Evolutionary conservation across 2,888 invertebrate species (phyloP).

Genomic region (Drosophila paranaensis): DNA sequence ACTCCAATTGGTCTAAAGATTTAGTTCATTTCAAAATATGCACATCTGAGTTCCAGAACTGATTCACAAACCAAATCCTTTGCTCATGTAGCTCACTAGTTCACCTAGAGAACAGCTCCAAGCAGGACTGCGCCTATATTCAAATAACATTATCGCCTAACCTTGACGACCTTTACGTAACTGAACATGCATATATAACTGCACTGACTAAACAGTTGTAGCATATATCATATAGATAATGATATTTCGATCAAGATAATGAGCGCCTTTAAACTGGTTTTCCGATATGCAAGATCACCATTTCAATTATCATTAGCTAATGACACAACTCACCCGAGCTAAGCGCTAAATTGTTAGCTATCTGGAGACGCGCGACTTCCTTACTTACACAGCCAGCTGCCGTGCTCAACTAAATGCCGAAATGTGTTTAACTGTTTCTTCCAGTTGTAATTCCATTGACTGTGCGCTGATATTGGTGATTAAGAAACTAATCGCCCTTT

Average conservation of each 20-base stretch:
- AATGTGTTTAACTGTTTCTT: slow-evolving; percentile 15
- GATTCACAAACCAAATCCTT: background rate
- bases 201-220: background rate
- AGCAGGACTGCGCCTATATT: background rate
- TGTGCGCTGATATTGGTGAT: slow-evolving; percentile 25
- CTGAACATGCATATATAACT: background rate
- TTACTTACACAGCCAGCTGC: slow-evolving; percentile 30
- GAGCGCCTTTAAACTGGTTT: background rate
- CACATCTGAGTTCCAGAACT: background rate
- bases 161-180: slow-evolving; percentile 38
- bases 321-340: slow-evolving; percentile 19
- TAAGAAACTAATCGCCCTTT: slow-evolving; percentile 42
- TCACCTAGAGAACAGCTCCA: background rate
- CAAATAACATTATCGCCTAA: slow-evolving; percentile 1
- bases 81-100: background rate
- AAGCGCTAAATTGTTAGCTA: background rate
- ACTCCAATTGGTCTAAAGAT: background rate
- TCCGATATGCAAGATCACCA: background rate
- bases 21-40: background rate
- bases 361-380: slow-evolving; percentile 8
- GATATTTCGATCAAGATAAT: background rate
- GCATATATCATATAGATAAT: background rate
- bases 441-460: slow-evolving; percentile 24
- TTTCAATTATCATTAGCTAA: slow-evolving; percentile 8
- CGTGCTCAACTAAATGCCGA: slow-evolving; percentile 38